Base-by-base conservation (phyloP, 2,113 vertebrate species). In the Sardina pilchardus region DNA sequence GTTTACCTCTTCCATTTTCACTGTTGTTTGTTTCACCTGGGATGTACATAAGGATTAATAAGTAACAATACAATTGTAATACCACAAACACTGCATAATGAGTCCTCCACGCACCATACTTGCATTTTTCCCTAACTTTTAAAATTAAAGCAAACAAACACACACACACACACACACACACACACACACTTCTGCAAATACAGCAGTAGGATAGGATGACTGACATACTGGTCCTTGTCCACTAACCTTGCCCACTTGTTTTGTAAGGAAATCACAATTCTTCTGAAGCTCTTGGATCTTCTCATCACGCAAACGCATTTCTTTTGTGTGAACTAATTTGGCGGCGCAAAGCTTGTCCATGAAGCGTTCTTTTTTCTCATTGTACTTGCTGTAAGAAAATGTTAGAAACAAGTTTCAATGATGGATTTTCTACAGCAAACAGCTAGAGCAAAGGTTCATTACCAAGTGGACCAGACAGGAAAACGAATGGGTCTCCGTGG, bases 241-340 rank as follows among this genome's bases (percentile, higher is more conserved):
- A 82, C 81, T 81, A 34, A 87, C 83, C 83, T 89, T 85, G n/a
- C 85, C 67, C 17, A 71, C 43, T 7, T 50, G 75, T 53, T 84
- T 87, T 6, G 83, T 86, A 34, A 91, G 86, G 84, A 93, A 48
- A 0, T 86, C 91, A 26, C 92, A 24, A n/a, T 93, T 86, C 26
- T 89, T 89, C 83, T 92, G 84, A 0, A 93, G 89, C 80, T 78
- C 83, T 42, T 88, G 86, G n/a, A 94, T 92, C 85, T 83, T 92
- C 9, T 93, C 90, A 3, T 92, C 89, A 0, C 92, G 85, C 89
- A 88, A 83, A 1, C 12, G 12, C 0, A 89, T 93, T 87, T 94
- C 92, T 26, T 90, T 80, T 2, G 87, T 85, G 82, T 90, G 85
- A 48, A 85, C 88, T 24, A 81, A 87, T 87, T 92, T 93, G 84